Conservation (phyloP, 2,888 invertebrate species). For the Oscheius sp. region DNA sequence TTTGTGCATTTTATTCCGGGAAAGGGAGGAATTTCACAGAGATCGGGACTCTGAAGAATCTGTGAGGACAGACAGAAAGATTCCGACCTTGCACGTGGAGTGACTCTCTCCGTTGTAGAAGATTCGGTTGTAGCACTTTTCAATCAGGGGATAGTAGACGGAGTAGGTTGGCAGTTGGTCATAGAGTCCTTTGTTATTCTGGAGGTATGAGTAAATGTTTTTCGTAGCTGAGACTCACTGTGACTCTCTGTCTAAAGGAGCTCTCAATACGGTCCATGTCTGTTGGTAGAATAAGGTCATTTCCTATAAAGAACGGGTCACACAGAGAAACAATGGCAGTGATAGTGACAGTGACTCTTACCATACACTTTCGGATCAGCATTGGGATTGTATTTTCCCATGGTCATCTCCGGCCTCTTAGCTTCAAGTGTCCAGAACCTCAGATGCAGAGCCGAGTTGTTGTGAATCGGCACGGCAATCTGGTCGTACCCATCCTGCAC, state of each 20-base stretch:
- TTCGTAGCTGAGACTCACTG: conserved; percentile 2
- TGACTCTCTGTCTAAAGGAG: conserved; percentile 6
- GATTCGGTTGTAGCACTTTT: conserved; percentile 67
- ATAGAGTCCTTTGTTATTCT: conserved; percentile 41
- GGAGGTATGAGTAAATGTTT: background rate
- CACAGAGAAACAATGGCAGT: too few relatives aligned
- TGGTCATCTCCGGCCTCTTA: background rate
- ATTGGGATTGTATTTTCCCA: conserved; percentile 10
- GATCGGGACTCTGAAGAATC: conserved; percentile 51
- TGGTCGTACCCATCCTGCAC: conserved; percentile 45
- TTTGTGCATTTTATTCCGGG: conserved; percentile 54
- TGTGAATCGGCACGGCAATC: conserved; percentile 45
- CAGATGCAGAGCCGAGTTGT: conserved; percentile 52
- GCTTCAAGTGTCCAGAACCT: conserved; percentile 48
- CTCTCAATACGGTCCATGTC: conserved; percentile 6
- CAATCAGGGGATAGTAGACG: conserved; percentile 67
- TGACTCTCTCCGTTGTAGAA: conserved; percentile 61
- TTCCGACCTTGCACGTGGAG: conserved; percentile 47
- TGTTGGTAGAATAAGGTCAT: background rate
- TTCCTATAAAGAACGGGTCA: conserved; percentile 1
- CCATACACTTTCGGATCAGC: too few relatives aligned
- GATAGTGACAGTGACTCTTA: too few relatives aligned
- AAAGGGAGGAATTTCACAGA: conserved; percentile 53
- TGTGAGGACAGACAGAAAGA: background rate
- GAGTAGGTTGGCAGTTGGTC: conserved; percentile 55